These are phyloP conservation scores for Bergia puertoricense DNA, from an alignment of 92 coral and sea anemone species.

Conservation along the genomic window DNA sequence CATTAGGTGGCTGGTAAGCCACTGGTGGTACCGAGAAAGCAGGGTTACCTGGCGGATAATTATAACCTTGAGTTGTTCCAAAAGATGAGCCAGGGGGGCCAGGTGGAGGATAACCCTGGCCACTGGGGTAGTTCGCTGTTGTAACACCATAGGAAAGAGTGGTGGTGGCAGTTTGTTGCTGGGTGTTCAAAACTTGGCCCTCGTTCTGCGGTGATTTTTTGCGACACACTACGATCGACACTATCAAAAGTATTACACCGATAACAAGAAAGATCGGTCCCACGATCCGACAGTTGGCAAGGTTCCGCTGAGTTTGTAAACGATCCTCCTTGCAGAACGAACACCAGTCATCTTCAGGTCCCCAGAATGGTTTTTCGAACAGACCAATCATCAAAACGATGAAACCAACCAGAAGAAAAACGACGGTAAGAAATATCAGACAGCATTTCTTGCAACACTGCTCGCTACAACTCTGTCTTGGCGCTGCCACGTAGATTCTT, in stretches of 20 bases:
- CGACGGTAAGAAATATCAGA: conserved; percentile 48
- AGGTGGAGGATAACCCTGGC: background rate
- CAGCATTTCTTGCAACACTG: conserved; percentile 46
- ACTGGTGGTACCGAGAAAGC: background rate
- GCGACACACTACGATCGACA: background rate
- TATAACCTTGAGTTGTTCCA: background rate
- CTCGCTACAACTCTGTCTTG: background rate
- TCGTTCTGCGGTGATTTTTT: background rate
- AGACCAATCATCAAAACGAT: conserved; percentile 67
- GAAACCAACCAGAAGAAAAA: conserved; percentile 59
- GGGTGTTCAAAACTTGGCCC: background rate
- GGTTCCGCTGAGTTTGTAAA: conserved; percentile 39
- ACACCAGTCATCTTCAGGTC: conserved; percentile 69
- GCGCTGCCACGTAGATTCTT: background rate
- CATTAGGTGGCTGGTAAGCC: background rate
- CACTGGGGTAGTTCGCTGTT: background rate
- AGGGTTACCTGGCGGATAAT: conserved; percentile 10
- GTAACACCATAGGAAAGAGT: background rate
- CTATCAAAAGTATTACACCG: conserved; percentile 31
- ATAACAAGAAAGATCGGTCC: conserved; percentile 65
- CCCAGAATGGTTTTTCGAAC: conserved; percentile 63
- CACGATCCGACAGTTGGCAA: conserved; percentile 60
- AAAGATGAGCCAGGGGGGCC: background rate
- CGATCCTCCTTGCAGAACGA: conserved; percentile 61
- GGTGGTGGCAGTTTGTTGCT: background rate